Evolutionary conservation across 2,888 invertebrate species (phyloP).

Genomic region (Caenorhabditis sp.): DNA sequence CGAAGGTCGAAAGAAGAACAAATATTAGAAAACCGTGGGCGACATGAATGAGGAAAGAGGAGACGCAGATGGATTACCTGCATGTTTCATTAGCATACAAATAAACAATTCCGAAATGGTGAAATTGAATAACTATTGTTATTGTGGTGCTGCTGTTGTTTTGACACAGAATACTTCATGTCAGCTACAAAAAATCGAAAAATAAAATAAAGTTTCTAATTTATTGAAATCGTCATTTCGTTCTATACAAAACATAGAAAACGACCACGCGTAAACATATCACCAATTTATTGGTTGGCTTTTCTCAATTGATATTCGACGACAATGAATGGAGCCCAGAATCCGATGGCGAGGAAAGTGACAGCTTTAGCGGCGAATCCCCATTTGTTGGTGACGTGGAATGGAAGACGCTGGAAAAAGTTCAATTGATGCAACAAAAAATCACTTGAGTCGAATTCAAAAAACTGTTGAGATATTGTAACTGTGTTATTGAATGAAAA

Average conservation of each 20-base stretch:
- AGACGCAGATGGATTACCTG: conserved; percentile 11
- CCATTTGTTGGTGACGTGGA: conserved; percentile 62
- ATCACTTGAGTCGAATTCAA: not conserved
- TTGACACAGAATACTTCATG: not conserved
- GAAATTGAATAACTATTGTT: conserved; percentile 3
- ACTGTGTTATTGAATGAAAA: too few relatives aligned
- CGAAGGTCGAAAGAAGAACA: conserved; percentile 16
- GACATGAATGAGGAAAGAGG: not conserved
- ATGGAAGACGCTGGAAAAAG: conserved; percentile 59
- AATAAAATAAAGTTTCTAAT: not conserved
- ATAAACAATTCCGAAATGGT: conserved; percentile 5
- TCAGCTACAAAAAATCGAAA: not conserved
- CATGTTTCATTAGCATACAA: conserved; percentile 19
- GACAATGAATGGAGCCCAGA: conserved; percentile 65
- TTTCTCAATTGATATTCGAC: conserved; percentile 67
- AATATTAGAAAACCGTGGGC: conserved; percentile 6
- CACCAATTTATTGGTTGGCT: conserved; percentile 53
- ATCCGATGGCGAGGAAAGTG: conserved; percentile 59
- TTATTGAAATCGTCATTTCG: conserved; percentile 1
- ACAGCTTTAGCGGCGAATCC: conserved; percentile 59
- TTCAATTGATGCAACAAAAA: not conserved
- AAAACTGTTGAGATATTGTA: too few relatives aligned
- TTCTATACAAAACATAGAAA: conserved; percentile 5
- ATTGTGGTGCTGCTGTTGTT: too few relatives aligned
- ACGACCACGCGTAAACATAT: conserved; percentile 15